Base-by-base conservation (phyloP, 2,888 invertebrate species). In the Dugesia japonica region DNA sequence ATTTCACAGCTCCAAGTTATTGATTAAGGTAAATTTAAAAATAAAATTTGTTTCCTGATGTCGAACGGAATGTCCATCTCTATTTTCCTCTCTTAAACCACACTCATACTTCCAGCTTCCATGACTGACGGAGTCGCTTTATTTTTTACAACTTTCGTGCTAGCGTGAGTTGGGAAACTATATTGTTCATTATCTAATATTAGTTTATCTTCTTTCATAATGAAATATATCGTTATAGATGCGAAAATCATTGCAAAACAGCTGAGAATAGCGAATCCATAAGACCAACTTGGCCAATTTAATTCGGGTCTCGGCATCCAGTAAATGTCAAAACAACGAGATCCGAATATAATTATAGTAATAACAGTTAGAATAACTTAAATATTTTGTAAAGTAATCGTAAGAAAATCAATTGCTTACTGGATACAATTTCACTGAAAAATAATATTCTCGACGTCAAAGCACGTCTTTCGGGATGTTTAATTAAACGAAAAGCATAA, bases 211-310 rank as follows among this genome's bases (percentile, higher is more conserved):
- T 56, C 56, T 13, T n/a, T 56, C 56, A 56, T 56, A 23, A 56
- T 56, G 56, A 56, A 56, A 56, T 20, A 56, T 7, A 56, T 56
- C n/a, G 56, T 56, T 4, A n/a, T 13, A 23, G 73, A 20, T 9
- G 73, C 38, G 28, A 75, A 56, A 7, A 71, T 26, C 26, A 42
- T 42, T 7, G 7, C 9, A 23, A 75, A 75, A 20, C 42, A 38
- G 13, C 42, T 42, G 13, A 77, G 28, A 31, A 77, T 71, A 13
- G 77, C 76, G 1, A 78, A 42, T 26, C 77, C 77, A 42, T 77
- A 77, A 20, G 77, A 77, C 77, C 77, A 77, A 72, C 78, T 78
- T 9, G 77, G 77, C 77, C 77, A 77, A 38, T 77, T 77, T n/a
- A 77, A 31, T 15, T 77, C 71, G 1, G 77, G 77, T 7, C 27